phyloP scores from a whole-genome alignment of 2,888 invertebrate genomes.

The Eurytoma californica region DNA sequence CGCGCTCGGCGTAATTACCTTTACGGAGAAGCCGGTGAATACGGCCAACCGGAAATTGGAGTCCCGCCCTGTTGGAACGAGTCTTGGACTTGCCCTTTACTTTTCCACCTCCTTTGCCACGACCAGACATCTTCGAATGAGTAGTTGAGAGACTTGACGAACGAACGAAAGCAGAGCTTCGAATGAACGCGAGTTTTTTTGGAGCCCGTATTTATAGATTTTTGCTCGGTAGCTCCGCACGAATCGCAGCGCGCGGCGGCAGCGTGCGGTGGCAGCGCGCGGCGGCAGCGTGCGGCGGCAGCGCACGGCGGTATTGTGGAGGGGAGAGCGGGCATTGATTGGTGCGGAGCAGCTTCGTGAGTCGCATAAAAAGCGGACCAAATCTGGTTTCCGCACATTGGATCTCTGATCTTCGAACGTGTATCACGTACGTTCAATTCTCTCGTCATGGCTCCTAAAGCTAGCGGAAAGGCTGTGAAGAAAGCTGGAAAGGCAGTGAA shows the following conservation, averaged over 20 bases:
- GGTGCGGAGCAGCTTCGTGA: too few relatives aligned
- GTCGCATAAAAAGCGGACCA: not conserved
- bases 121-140: conserved; percentile 61
- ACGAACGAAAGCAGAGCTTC: conserved; percentile 48
- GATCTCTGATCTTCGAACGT: too few relatives aligned
- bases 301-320: not conserved
- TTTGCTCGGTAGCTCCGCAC: not conserved
- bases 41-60: conserved; percentile 80
- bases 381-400: not conserved
- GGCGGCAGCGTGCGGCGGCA: not conserved
- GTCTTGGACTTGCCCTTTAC: conserved; percentile 76
- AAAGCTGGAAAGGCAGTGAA: conserved; percentile 74
- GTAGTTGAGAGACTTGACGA: not conserved
- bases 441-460: conserved; percentile 60
- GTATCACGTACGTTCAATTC: too few relatives aligned
- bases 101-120: conserved; percentile 64
- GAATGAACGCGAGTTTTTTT: not conserved
- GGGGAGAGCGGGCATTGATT: not conserved
- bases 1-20: conserved; percentile 80
- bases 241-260: not conserved
- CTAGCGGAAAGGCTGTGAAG: conserved; percentile 71
- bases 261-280: too few relatives aligned
- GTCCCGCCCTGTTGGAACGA: conserved; percentile 78
- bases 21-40: conserved; percentile 79
- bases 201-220: not conserved